A percentile compares a stretch with the other conserved stretches of the same genome.
phyloP scores from a whole-genome alignment of 2,888 invertebrate genomes.

The Dasysyrphus tricinctus region DNA sequence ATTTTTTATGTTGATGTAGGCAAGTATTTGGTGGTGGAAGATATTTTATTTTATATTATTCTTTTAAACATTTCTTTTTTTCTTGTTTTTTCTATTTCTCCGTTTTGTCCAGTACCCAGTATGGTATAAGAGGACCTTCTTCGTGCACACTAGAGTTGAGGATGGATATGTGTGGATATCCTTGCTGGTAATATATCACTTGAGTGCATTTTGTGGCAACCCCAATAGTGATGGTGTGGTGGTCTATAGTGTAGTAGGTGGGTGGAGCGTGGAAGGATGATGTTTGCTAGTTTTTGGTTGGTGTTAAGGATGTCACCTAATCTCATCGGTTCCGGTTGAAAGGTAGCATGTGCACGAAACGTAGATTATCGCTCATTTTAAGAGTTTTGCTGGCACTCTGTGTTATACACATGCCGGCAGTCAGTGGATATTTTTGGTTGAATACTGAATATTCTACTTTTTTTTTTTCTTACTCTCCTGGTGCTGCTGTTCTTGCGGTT shows the following conservation, averaged over 20 bases:
- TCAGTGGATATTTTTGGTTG: slow-evolving; percentile 36
- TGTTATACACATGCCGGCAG: not conserved
- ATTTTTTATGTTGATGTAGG: slow-evolving; percentile 40
- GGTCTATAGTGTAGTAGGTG: slow-evolving; percentile 6
- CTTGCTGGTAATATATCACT: slow-evolving; percentile 68
- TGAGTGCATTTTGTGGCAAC: slow-evolving; percentile 52
- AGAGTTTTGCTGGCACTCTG: slow-evolving; percentile 50
- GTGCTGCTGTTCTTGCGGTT: slow-evolving; percentile 7
- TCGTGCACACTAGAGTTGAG: slow-evolving; percentile 42
- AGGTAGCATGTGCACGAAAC: slow-evolving; percentile 74
- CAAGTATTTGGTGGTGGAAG: not conserved
- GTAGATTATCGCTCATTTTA: slow-evolving; percentile 74
- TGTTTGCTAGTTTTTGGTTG: slow-evolving; percentile 59
- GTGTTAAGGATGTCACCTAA: slow-evolving; percentile 73
- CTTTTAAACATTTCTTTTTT: slow-evolving; percentile 53
- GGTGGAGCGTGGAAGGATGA: not conserved
- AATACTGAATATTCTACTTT: slow-evolving; percentile 13
- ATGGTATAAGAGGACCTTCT: slow-evolving; percentile 54
- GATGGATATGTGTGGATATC: slow-evolving; percentile 45
- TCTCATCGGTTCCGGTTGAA: slow-evolving; percentile 74
- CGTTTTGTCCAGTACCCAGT: slow-evolving; percentile 19
- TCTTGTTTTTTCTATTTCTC: slow-evolving; percentile 1
- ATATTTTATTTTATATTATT: slow-evolving; percentile 64
- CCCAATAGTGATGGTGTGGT: slow-evolving; percentile 28
- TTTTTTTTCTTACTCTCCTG: not conserved